Evolutionary conservation across 2,888 invertebrate species (phyloP).

Genomic region (Ceraclea dissimilis): DNA sequence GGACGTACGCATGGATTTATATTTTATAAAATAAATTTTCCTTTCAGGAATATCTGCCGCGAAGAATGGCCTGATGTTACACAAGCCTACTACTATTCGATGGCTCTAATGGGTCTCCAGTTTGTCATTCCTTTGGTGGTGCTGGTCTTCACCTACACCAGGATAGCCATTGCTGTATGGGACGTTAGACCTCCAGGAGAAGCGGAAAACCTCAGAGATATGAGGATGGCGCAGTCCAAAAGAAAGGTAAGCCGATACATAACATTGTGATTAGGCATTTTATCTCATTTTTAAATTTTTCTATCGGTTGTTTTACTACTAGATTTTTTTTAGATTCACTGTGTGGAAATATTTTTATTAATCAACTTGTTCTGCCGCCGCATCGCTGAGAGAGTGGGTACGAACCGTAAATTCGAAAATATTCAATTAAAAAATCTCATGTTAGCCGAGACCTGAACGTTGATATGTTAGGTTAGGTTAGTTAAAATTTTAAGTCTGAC

Average conservation of each 20-base stretch:
- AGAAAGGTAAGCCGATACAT: slow-evolving; percentile 53
- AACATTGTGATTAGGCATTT: not conserved
- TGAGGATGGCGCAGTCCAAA: slow-evolving; percentile 66
- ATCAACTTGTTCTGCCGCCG: no score
- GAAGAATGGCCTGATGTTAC: slow-evolving; percentile 52
- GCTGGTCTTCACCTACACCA: slow-evolving; percentile 65
- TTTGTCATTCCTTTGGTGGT: slow-evolving; percentile 66
- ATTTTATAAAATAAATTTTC: no score
- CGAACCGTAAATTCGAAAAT: no score
- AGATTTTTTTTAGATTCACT: no score
- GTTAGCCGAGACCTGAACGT: no score
- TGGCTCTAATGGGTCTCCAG: slow-evolving; percentile 63
- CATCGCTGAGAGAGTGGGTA: no score
- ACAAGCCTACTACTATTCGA: slow-evolving; percentile 55
- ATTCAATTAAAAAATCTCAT: no score
- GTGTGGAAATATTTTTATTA: no score
- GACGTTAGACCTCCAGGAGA: slow-evolving; percentile 72
- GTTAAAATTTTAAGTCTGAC: no score
- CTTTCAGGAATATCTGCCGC: slow-evolving; percentile 47
- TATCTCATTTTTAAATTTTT: not conserved
- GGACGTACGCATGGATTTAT: no score
- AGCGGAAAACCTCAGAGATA: slow-evolving; percentile 68
- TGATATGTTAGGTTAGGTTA: no score
- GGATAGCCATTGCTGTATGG: slow-evolving; percentile 72
- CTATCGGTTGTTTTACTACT: no score